Percentiles rank a stretch among this genome's conserved stretches.
Evolutionary conservation across 2,113 vertebrate genomes (phyloP).

Genomic region (Panthera tigris): DNA sequence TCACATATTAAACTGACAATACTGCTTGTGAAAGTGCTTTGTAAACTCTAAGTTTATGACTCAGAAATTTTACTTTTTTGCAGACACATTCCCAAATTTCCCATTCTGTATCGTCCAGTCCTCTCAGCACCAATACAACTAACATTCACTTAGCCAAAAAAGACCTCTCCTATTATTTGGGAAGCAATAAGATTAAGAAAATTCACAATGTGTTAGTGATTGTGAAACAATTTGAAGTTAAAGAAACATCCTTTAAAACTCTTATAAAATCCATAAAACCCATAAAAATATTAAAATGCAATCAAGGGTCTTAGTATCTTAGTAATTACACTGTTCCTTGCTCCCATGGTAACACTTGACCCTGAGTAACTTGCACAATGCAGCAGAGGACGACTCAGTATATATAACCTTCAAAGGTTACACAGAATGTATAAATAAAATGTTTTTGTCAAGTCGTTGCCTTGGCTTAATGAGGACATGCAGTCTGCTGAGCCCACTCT

Average conservation of each 20-base stretch:
- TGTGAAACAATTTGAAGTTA: conserved; percentile 13
- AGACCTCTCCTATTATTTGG: not conserved
- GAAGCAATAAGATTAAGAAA: not conserved
- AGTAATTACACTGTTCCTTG: not conserved
- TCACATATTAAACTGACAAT: not conserved
- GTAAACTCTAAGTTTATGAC: not conserved
- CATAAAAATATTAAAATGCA: not conserved
- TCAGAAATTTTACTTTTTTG: conserved; percentile 23
- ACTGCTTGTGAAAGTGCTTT: not conserved
- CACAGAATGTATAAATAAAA: conserved; percentile 11
- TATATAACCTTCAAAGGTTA: not conserved
- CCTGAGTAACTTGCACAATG: not conserved
- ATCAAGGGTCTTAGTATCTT: not conserved
- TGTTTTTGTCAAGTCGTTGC: not conserved
- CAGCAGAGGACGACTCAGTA: not conserved
- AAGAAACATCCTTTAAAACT: conserved; percentile 30
- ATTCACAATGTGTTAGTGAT: not conserved
- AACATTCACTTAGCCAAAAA: not conserved
- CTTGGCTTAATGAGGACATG: not conserved
- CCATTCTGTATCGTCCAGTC: not conserved
- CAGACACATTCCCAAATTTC: not conserved
- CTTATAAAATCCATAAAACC: conserved; percentile 3
- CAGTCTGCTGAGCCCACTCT: not conserved
- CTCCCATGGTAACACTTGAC: not conserved
- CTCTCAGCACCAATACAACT: not conserved